phyloP scores from a whole-genome alignment of 2,113 vertebrate genomes.

The Melanostigma gelatinosum region DNA sequence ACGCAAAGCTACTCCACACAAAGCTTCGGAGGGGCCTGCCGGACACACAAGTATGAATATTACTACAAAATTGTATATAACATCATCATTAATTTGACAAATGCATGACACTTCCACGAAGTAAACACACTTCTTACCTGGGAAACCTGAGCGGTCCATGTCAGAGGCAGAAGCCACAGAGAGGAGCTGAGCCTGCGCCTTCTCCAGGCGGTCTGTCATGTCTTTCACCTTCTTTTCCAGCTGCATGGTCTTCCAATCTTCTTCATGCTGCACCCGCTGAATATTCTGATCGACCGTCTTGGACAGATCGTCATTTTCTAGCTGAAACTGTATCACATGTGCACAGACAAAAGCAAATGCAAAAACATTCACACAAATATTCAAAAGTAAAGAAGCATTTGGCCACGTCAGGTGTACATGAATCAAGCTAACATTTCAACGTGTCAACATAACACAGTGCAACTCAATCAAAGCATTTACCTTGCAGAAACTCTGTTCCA shows the following conservation, averaged over 20 bases:
- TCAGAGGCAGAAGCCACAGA: conserved; percentile 84
- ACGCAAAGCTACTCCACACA: conserved; percentile 8
- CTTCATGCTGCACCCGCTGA: conserved; percentile 86
- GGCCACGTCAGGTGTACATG: not conserved
- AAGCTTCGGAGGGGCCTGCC: conserved; percentile 39
- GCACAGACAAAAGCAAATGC: not conserved
- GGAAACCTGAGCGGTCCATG: conserved; percentile 77
- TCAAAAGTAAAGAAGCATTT: not conserved
- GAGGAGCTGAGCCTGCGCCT: conserved; percentile 87
- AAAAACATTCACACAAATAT: conserved; percentile 11
- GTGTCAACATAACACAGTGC: not conserved
- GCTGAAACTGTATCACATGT: conserved; percentile 84
- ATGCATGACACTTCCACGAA: not conserved
- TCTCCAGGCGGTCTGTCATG: conserved; percentile 80
- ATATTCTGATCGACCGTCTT: conserved; percentile 84
- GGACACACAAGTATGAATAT: conserved; percentile 15
- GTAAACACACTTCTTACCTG: conserved; percentile 41
- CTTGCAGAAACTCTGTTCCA: conserved; percentile 88
- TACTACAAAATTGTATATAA: not conserved
- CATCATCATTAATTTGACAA: not conserved
- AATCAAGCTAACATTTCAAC: not conserved
- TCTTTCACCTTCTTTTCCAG: conserved; percentile 87
- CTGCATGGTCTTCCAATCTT: conserved; percentile 82
- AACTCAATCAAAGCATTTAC: conserved; percentile 71
- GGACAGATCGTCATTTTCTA: conserved; percentile 87